Conservation (phyloP, 64 coral and sea anemone species). For the Pachyseris speciosa region DNA sequence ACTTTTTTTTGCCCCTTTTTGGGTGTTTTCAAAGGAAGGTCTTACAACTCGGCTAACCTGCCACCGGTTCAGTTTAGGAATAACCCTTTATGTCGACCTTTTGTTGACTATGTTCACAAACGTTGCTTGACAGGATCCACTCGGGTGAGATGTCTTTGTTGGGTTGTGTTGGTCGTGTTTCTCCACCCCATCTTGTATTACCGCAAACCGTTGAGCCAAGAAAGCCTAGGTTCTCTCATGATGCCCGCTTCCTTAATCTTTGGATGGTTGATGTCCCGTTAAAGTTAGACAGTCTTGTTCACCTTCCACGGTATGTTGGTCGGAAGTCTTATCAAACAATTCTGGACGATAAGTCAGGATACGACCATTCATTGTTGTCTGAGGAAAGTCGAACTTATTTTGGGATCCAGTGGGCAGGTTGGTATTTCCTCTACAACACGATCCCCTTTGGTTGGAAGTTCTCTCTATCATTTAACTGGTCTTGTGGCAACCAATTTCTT, state of each 20-base stretch:
- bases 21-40: slow-evolving; percentile 26
- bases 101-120: slow-evolving; percentile 26
- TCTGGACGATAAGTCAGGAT: not conserved
- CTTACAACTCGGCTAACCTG: not conserved
- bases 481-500: not conserved
- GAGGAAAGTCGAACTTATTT: not conserved
- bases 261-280: slow-evolving; percentile 50
- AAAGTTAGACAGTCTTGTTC: not conserved
- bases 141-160: not conserved
- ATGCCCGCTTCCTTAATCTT: slow-evolving; percentile 20
- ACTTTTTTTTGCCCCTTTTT: slow-evolving; percentile 7
- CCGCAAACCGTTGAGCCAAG: not conserved
- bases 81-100: not conserved
- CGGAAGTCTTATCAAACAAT: not conserved
- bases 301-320: slow-evolving; percentile 10
- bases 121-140: slow-evolving; percentile 5
- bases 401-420: not conserved
- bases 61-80: not conserved
- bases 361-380: not conserved
- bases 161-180: not conserved
- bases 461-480: not conserved
- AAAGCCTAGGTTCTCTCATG: slow-evolving; percentile 25
- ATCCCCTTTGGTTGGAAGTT: not conserved
- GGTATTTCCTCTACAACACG: not conserved
- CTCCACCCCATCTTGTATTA: not conserved